Conservation (phyloP, 2,113 vertebrate genomes). For the Siniperca knerii region DNA sequence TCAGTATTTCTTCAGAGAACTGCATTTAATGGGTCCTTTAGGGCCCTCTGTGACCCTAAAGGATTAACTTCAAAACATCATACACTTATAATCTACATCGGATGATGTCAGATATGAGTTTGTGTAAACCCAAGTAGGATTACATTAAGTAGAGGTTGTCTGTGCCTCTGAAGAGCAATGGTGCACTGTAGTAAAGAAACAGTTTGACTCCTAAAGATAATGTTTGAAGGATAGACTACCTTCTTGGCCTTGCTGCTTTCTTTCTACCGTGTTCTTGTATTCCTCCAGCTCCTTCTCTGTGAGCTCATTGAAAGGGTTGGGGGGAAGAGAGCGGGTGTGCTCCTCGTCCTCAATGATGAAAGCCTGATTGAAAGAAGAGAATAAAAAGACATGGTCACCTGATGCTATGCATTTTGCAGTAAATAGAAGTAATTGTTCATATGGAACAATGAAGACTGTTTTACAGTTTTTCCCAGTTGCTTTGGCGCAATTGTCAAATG, state of each 20-base stretch:
- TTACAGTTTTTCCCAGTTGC: neutral
- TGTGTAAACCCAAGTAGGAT: slow-evolving; percentile 7
- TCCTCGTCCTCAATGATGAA: slow-evolving; percentile 92
- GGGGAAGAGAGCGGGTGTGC: slow-evolving; percentile 88
- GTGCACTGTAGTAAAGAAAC: neutral
- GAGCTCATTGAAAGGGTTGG: slow-evolving; percentile 94
- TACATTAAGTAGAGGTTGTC: slow-evolving; percentile 1
- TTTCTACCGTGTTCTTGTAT: slow-evolving; percentile 90
- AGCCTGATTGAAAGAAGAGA: slow-evolving; percentile 77
- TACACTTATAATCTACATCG: slow-evolving; percentile 17
- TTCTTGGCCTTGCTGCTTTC: slow-evolving; percentile 88
- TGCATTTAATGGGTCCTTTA: neutral
- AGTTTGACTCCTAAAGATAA: neutral
- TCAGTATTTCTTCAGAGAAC: neutral
- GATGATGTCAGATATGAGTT: slow-evolving; percentile 14
- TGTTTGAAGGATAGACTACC: slow-evolving; percentile 70
- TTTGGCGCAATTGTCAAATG: neutral
- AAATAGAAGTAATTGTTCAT: neutral
- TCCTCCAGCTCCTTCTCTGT: slow-evolving; percentile 90
- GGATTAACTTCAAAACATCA: slow-evolving; percentile 21
- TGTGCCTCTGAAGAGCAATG: neutral
- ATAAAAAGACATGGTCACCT: neutral
- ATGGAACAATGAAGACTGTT: neutral
- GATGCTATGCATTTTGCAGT: neutral
- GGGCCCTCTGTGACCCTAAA: too few relatives aligned